Base-by-base conservation (phyloP, 2,113 vertebrate genomes). In the Platichthys stellatus region DNA sequence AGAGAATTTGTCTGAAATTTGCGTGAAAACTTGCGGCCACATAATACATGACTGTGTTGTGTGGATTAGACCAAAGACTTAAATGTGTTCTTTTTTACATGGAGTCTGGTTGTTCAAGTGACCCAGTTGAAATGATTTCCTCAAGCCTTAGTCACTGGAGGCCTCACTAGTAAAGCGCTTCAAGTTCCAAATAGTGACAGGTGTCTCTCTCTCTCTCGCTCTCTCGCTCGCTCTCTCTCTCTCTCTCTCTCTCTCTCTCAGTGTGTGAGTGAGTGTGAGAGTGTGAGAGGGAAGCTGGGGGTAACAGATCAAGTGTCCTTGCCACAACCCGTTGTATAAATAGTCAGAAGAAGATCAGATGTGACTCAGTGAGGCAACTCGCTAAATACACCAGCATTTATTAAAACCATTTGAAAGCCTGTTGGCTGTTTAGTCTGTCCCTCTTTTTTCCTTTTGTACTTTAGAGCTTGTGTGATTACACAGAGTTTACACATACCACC, bases 281-380 rank as follows among this genome's bases (percentile, higher is more conserved):
- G 45, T 54, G 84, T 51, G 70, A 61, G 68, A 13, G 74, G 26
- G 63, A 53, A 69, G 54, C 45, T 53, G 53, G 65, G 87, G 62
- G 70, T 45, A 53, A 59, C 51, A 84, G 90, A 90, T 95, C 92
- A 85, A 89, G 88, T 93, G 85, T 93, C 92, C 85, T 83, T 78
- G 83, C 83, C 74, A 76, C 85, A 88, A 89, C 82, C 35, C 63
- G 69, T 69, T 72, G 81, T 92, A 94, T 90, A 95, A 95, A 94
- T 95, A 95, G 92, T 92, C 87, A 66, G 74, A 72, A 62, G 69
- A 83, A 69, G 77, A 84, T 81, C 88, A 79, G 69, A 60, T 67
- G 74, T 79, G 60, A 54, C 65, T 31, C 20, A 54, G 71, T 21
- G 54, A 64, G 15, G 62, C 28, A 3, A 13, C 78, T 69, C 62